These are phyloP conservation scores for Pelobates fuscus DNA, from an alignment of 2,113 vertebrate species.

Conservation along the genomic window DNA sequence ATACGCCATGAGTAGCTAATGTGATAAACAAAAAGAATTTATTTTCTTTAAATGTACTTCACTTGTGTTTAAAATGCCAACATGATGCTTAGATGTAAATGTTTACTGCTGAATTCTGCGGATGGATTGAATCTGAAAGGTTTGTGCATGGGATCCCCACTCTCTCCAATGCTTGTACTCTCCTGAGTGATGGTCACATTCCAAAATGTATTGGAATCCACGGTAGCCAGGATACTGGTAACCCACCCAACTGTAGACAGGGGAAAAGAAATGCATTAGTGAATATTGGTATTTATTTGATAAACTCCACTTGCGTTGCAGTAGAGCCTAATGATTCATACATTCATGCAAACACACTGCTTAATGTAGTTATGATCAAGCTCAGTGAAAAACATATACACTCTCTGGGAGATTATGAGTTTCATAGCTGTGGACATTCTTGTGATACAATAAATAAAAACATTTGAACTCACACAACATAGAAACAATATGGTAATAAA, in stretches of 20 bases:
- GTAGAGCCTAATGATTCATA: too few relatives aligned
- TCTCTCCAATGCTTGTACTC: slow-evolving; percentile 90
- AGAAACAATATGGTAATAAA: too few relatives aligned
- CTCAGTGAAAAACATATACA: too few relatives aligned
- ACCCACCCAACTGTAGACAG: slow-evolving; percentile 81
- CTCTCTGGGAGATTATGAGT: too few relatives aligned
- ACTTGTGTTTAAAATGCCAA: slow-evolving; percentile 39
- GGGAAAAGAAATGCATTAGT: background rate
- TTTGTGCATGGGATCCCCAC: slow-evolving; percentile 88
- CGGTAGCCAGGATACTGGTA: slow-evolving; percentile 92
- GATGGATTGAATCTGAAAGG: slow-evolving; percentile 90
- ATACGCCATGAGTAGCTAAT: background rate
- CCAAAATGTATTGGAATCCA: slow-evolving; percentile 92
- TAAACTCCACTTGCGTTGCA: too few relatives aligned
- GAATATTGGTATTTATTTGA: background rate
- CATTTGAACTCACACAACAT: too few relatives aligned
- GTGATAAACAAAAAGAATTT: slow-evolving; percentile 39
- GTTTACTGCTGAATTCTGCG: slow-evolving; percentile 89
- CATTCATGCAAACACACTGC: too few relatives aligned
- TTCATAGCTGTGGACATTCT: too few relatives aligned
- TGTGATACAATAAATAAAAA: too few relatives aligned
- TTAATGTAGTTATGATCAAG: too few relatives aligned
- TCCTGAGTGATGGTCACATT: slow-evolving; percentile 84
- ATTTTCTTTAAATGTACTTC: slow-evolving; percentile 32
- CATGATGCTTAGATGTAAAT: background rate